phyloP scores from a whole-genome alignment of 2,888 invertebrate species.

The Pimpla rufipes region DNA sequence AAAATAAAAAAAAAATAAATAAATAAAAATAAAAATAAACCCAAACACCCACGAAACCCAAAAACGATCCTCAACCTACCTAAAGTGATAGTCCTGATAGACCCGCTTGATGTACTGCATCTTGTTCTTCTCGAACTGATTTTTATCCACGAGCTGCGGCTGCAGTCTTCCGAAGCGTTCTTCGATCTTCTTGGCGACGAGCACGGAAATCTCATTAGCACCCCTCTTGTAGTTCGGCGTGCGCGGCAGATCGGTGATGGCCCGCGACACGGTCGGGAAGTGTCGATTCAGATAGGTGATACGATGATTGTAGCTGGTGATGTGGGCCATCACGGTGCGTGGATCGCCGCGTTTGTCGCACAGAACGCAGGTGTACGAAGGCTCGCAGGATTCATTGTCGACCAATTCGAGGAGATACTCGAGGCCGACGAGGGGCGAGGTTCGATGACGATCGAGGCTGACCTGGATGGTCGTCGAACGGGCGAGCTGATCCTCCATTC shows the following conservation, averaged over 20 bases:
- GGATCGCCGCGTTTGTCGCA: constrained; percentile 93
- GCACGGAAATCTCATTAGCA: constrained; percentile 84
- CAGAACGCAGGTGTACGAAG: constrained; percentile 91
- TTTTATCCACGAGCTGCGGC: constrained; percentile 89
- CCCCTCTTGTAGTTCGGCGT: constrained; percentile 86
- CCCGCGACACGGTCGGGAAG: constrained; percentile 87
- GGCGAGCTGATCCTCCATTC: constrained; percentile 89
- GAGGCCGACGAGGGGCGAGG: constrained; percentile 89
- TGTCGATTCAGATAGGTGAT: constrained; percentile 90
- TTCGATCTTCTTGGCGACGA: constrained; percentile 90
- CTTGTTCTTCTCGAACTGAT: constrained; percentile 90
- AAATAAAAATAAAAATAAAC: constrained; percentile 25
- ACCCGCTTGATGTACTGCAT: constrained; percentile 88
- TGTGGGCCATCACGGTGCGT: constrained; percentile 92
- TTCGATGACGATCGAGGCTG: constrained; percentile 87
- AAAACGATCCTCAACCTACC: constrained; percentile 80
- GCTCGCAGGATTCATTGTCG: constrained; percentile 89
- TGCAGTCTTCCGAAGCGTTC: constrained; percentile 90
- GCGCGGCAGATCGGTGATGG: constrained; percentile 88
- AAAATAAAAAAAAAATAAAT: constrained; percentile 27
- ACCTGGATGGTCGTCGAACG: constrained; percentile 85
- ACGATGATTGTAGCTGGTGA: constrained; percentile 92
- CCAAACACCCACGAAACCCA: too few species aligned
- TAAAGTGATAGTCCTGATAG: constrained; percentile 89
- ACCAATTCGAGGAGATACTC: constrained; percentile 93